phyloP scores from a whole-genome alignment of 2,113 vertebrate genomes.

The Pionites leucogaster region DNA sequence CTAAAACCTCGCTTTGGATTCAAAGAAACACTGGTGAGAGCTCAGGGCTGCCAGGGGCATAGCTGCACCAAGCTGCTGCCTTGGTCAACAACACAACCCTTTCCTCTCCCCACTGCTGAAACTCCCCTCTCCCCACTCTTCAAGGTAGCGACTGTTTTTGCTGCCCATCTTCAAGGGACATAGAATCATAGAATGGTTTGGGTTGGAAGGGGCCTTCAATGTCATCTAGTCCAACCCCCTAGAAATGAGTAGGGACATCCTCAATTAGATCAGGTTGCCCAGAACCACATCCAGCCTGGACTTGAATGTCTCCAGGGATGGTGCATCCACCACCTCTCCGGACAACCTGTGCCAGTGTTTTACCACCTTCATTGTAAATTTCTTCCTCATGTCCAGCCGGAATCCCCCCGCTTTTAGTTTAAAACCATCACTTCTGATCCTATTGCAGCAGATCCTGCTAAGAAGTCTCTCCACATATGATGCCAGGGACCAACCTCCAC shows the following conservation, averaged over 20 bases:
- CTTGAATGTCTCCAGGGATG: not conserved
- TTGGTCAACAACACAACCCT: not conserved
- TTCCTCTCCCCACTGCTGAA: accelerated
- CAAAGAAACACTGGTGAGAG: accelerated
- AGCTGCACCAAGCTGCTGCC: not conserved
- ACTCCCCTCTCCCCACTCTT: not conserved
- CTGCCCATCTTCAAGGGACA: not conserved
- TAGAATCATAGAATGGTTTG: not conserved
- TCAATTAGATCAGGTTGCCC: not conserved
- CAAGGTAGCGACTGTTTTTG: accelerated
- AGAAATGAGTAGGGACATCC: not conserved
- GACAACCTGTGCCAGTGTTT: not conserved
- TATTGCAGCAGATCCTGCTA: not conserved
- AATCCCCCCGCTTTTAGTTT: not conserved
- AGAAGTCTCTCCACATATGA: not conserved
- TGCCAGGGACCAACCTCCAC: not conserved
- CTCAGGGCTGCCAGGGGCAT: not conserved
- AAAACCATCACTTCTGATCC: not conserved
- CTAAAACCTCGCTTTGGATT: not conserved
- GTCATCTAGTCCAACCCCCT: not conserved
- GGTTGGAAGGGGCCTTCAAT: not conserved
- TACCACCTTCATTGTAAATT: not conserved
- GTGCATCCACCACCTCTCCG: not conserved
- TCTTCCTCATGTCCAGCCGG: not conserved
- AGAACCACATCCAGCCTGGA: not conserved